Evolutionary conservation across 2,888 invertebrate species (phyloP), one percentile per base, ranked within the genome.

Genomic region (Linyphia triangularis): DNA sequence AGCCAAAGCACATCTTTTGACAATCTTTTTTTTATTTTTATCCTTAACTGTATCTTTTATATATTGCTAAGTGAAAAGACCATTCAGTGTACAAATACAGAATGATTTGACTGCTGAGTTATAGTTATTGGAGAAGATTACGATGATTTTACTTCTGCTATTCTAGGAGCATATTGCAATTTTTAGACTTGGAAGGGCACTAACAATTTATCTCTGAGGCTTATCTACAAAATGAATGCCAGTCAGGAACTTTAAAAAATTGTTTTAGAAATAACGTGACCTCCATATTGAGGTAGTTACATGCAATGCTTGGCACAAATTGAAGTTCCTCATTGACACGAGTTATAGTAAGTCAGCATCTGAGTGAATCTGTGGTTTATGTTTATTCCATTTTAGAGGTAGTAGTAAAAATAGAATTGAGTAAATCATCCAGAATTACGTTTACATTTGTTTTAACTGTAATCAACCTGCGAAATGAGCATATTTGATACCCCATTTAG

Each of bases 1-100:
- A 19, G 65, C 65, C 78, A 67, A 22, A 3, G 7, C 24, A 10
- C 37, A 77, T 79, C 78, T 67, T 51, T 22, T 24, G 51, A 40
- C 28, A 26, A 28, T 67, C n/a, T 16, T 61, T 7, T 61, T 33
- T 16, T 40, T 30, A 24, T 75, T 59, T 75, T 7, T n/a, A n/a
- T 61, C 24, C 5, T 63, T 63, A 26, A 63, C 24, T 22, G 63
- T 63, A 28, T 63, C 28, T 63, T 5, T 28, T 26, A 22, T 59
- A 63, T 24, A 22, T 22, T 16, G 26, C 7, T 4, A 26, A 63
- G 24, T 28, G 24, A 51, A n/a, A 6, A n/a, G n/a, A 0, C 51
- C n/a, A 51, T 51, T n/a, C 51, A 16, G 51, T 5, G n/a, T 9
- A 9, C 33, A 9, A 33, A 9, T 9, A 33, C 9, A 33, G 5